Evolutionary conservation across 2,888 invertebrate genomes (phyloP).

Genomic region (Erebia palarica): DNA sequence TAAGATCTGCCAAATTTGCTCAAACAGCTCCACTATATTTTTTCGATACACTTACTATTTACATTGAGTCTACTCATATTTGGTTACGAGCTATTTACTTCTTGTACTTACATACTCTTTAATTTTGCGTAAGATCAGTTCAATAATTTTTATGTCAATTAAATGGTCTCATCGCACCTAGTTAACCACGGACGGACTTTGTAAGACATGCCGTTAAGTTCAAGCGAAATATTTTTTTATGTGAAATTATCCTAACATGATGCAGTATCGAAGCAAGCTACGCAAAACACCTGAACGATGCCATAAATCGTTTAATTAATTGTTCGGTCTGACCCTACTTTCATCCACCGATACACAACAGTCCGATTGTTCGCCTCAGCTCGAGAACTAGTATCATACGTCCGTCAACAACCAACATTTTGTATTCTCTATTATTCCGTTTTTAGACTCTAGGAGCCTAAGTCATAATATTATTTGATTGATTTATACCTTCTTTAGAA

Average conservation of each 20-base stretch:
- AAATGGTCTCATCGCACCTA: too few species aligned
- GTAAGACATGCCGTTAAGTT: not conserved
- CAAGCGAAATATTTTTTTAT: not conserved
- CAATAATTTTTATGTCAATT: too few species aligned
- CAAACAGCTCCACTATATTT: too few species aligned
- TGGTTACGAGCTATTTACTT: too few species aligned
- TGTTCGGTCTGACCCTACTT: constrained; percentile 51
- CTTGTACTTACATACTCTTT: too few species aligned
- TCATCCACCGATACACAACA: constrained; percentile 48
- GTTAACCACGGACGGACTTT: not conserved
- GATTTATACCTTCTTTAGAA: not conserved
- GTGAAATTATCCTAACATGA: constrained; percentile 26
- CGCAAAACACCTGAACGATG: constrained; percentile 45
- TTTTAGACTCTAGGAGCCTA: not conserved
- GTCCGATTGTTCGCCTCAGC: constrained; percentile 52
- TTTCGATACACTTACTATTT: too few species aligned
- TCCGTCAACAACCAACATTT: not conserved
- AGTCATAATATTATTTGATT: not conserved
- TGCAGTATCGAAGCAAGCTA: constrained; percentile 34
- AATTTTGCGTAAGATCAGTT: too few species aligned
- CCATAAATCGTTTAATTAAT: constrained; percentile 58
- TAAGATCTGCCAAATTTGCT: too few species aligned
- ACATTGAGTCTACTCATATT: too few species aligned
- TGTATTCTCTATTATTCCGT: constrained; percentile 1
- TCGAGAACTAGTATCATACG: constrained; percentile 40